Conservation (phyloP, 2,888 invertebrate species). For the Timema cristinae region DNA sequence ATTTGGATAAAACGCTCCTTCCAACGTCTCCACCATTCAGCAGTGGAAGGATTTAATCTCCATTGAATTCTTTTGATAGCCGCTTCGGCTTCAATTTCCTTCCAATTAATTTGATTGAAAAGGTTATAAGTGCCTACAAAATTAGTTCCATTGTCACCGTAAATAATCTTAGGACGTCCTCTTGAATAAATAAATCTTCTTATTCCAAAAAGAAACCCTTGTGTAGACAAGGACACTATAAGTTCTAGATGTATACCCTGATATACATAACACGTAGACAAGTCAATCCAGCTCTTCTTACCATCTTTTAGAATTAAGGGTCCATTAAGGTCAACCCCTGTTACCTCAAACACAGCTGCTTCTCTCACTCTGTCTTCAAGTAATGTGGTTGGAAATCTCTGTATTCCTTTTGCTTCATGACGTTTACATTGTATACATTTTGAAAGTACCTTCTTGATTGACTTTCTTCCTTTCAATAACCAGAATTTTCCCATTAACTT, state of each 20-base stretch:
- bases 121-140: no score
- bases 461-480: not conserved
- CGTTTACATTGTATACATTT: not conserved
- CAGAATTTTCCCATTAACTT: not conserved
- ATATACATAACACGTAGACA: constrained; percentile 43
- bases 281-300: constrained; percentile 38
- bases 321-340: constrained; percentile 42
- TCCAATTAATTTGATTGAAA: no score
- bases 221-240: constrained; percentile 36
- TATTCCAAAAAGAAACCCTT: constrained; percentile 38
- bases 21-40: no score
- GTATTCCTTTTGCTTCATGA: not conserved
- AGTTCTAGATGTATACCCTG: constrained; percentile 42
- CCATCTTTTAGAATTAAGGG: constrained; percentile 38
- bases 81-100: no score
- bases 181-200: constrained; percentile 39
- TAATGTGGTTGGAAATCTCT: constrained; percentile 28
- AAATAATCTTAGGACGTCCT: constrained; percentile 39
- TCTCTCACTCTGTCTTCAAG: constrained; percentile 38
- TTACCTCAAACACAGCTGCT: constrained; percentile 37
- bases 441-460: not conserved
- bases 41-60: no score
- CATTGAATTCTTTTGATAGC: no score
- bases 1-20: no score
- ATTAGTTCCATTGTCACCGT: constrained; percentile 14